Evolutionary conservation across 2,888 invertebrate species (phyloP).

Genomic region (Bugula neritina): DNA sequence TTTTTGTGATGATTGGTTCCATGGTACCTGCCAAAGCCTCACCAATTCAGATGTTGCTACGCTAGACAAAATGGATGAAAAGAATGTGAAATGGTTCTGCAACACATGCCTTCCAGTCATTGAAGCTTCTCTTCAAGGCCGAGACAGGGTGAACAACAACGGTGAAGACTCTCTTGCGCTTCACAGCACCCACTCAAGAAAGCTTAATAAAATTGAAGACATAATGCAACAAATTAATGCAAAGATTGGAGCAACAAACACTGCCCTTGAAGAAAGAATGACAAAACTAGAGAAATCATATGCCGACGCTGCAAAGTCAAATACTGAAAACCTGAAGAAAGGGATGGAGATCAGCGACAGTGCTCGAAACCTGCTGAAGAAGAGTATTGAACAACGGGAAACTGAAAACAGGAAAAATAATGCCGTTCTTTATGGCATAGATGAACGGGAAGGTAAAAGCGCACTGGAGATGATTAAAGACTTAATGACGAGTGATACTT

Average conservation of each 20-base stretch:
- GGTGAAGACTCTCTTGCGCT: not conserved
- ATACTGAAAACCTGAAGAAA: not conserved
- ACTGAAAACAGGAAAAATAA: not conserved
- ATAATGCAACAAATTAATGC: not conserved
- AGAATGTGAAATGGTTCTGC: constrained; percentile 5
- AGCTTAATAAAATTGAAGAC: not conserved
- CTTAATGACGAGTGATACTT: not conserved
- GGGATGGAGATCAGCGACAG: not conserved
- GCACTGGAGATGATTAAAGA: not conserved
- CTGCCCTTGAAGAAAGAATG: not conserved
- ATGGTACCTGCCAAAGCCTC: not conserved
- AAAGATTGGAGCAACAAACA: not conserved
- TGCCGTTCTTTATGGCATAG: not conserved
- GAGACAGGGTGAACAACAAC: too few species aligned
- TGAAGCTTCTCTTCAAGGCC: not conserved
- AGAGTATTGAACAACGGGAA: not conserved
- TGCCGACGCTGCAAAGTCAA: not conserved
- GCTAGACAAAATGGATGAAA: not conserved
- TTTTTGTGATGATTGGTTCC: not conserved
- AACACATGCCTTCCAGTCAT: not conserved
- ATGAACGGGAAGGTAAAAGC: not conserved
- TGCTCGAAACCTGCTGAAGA: not conserved
- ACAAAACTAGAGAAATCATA: not conserved
- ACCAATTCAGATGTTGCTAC: not conserved
- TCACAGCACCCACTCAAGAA: not conserved